These are phyloP conservation scores for Popillia japonica DNA, from an alignment of 1,140 invertebrate genomes.

Conservation along the genomic window DNA sequence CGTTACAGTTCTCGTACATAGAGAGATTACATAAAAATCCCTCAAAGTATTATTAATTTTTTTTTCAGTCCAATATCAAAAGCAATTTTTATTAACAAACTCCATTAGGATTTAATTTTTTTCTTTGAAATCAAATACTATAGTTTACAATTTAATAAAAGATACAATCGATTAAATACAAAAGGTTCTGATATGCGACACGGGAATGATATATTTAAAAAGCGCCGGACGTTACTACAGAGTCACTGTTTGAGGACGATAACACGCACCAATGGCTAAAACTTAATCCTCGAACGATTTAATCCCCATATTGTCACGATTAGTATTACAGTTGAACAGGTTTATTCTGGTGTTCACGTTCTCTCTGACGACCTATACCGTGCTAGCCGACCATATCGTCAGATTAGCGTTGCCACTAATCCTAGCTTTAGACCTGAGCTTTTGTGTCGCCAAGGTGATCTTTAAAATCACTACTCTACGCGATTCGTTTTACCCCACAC, in stretches of 20 bases:
- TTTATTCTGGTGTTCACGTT: slow-evolving; percentile 53
- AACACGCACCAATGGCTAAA: slow-evolving; percentile 56
- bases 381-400: slow-evolving; percentile 55
- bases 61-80: too few species aligned
- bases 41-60: too few species aligned
- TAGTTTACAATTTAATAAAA: neutral
- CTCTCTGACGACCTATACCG: slow-evolving; percentile 47
- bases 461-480: slow-evolving; percentile 17
- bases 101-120: neutral
- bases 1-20: too few species aligned
- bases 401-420: slow-evolving; percentile 56
- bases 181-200: neutral
- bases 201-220: neutral
- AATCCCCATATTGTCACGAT: slow-evolving; percentile 56
- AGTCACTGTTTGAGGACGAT: slow-evolving; percentile 51
- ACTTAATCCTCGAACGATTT: slow-evolving; percentile 55
- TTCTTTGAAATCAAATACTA: neutral
- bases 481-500: slow-evolving; percentile 8
- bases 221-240: neutral
- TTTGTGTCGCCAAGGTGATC: slow-evolving; percentile 54
- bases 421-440: slow-evolving; percentile 49
- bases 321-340: slow-evolving; percentile 53
- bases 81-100: neutral
- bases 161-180: neutral
- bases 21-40: too few species aligned